These are phyloP conservation scores for Buphagus erythrorhynchus DNA, from an alignment of 2,797 vertebrate genomes.

Conservation along the genomic window DNA sequence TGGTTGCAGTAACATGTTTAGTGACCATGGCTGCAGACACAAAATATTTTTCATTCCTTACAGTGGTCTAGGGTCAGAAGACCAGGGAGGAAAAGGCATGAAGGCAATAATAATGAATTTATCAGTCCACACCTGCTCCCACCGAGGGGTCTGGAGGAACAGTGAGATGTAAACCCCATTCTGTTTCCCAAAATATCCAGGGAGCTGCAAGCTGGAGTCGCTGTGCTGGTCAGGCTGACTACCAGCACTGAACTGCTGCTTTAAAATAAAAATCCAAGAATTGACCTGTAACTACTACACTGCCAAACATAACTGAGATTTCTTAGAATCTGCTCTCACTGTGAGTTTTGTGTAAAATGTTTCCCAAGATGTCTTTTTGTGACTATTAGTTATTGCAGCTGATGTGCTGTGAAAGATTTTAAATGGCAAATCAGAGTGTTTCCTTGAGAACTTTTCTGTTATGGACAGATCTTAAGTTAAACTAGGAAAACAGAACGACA, in stretches of 20 bases:
- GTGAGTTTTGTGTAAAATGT: not conserved
- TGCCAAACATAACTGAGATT: conserved; percentile 18
- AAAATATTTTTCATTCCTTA: conserved; percentile 2
- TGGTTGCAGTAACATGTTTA: not conserved
- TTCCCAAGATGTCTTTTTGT: not conserved
- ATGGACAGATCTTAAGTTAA: not conserved
- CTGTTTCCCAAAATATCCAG: not conserved
- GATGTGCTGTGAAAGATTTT: not conserved
- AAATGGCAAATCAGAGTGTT: not conserved
- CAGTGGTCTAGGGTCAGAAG: not conserved
- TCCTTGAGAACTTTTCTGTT: not conserved
- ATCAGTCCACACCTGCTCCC: not conserved
- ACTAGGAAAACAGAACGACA: not conserved
- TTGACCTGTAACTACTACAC: not conserved
- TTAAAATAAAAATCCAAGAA: not conserved
- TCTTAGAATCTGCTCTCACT: not conserved
- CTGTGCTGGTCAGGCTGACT: not conserved
- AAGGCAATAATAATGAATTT: conserved; percentile 1
- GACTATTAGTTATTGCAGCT: not conserved
- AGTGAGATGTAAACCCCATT: not conserved
- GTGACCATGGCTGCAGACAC: not conserved
- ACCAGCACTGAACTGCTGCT: not conserved
- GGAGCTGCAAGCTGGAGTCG: not conserved
- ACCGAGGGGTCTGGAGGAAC: not conserved
- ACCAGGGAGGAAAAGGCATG: not conserved